Evolutionary conservation across 2,113 vertebrate species (phyloP), one percentile per base, ranked within the genome.

Genomic region (Abramis brama): DNA sequence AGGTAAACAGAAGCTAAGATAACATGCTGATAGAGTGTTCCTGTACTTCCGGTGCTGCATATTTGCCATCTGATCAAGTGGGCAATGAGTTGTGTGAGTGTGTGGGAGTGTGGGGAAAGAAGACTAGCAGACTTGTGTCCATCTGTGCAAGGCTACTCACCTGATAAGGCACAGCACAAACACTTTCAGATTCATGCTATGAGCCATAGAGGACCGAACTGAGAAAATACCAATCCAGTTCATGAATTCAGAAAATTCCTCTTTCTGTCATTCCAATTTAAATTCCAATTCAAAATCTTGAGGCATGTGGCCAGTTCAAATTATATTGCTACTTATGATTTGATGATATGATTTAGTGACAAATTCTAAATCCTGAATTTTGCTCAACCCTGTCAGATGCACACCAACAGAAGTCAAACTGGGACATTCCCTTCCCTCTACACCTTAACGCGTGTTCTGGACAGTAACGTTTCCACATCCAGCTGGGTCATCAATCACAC

Each of bases 21-120:
- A 95, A 90, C 87, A 89, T 86, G 86, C 94, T 95, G 95, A 96
- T 95, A 96, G 43, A 84, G 88, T 93, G 94, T 93, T 94, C 93
- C 91, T 91, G 86, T 12, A 90, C 92, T 96, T 96, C 96, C 93
- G 91, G 92, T 91, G 87, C 87, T 87, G 91, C 93, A 91, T 96
- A 89, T 95, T 96, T 95, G 93, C 92, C 90, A 90, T 90, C 91
- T 91, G 91, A 92, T 92, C 91, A 90, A 90, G 88, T 91, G 89
- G 87, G 87, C 86, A 39, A 85, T 25, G 83, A 84, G 83, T 83
- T 86, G 82, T 79, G 33, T 76, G 89, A 50, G 85, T 25, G 50
- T 81, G 55, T 7, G 55, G 87, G 83, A 85, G 81, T 74, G 74
- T 33, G 74, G 75, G 66, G 81, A 83, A 47, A 59, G 77, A 77